Evolutionary conservation across 2,888 invertebrate genomes (phyloP), one percentile per base, ranked within the genome.

Genomic region (Petrolisthes manimaculis): DNA sequence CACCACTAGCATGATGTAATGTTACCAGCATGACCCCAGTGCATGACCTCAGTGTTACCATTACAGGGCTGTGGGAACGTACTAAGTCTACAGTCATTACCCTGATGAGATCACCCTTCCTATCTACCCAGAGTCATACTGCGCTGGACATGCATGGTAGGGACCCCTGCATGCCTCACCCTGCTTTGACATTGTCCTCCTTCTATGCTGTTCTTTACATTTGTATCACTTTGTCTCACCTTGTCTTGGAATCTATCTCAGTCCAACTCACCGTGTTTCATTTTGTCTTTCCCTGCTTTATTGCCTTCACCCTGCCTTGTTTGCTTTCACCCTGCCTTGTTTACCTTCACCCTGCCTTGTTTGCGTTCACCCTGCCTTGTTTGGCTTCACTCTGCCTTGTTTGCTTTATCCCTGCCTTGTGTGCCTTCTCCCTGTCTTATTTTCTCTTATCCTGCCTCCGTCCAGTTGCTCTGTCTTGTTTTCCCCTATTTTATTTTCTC

Each of bases 101-200:
- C 21, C 71, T 71, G 21, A 21, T 71, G 71, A n/a, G n/a, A 14
- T 1, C 14, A 6, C 71, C 71, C 71, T 71, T n/a, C 71, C 71
- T 71, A 12, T 12, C 71, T 3, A 21, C 3, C 71, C 71, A 71
- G 71, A 71, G 71, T 5, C 71, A 21, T n/a, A 71, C 71, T n/a
- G 71, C 71, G 71, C 71, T n/a, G 71, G 18, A 71, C 21, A 71
- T 14, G 21, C 71, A n/a, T 71, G 71, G 71, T 71, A 71, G 71
- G 71, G 71, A n/a, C 71, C 12, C 71, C 6, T 71, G 61, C 61
- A 18, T 61, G 61, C 18, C 61, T 61, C 18, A 61, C 18, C 61
- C 61, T 61, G 61, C 61, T 61, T 9, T 61, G 12, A 61, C 61
- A 1, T 61, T 37, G 37, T 37, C 37, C 61, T 18, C 61, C 61